Evolutionary conservation across 2,888 invertebrate species (phyloP), one percentile per base, ranked within the genome.

Genomic region (Acleris literana): DNA sequence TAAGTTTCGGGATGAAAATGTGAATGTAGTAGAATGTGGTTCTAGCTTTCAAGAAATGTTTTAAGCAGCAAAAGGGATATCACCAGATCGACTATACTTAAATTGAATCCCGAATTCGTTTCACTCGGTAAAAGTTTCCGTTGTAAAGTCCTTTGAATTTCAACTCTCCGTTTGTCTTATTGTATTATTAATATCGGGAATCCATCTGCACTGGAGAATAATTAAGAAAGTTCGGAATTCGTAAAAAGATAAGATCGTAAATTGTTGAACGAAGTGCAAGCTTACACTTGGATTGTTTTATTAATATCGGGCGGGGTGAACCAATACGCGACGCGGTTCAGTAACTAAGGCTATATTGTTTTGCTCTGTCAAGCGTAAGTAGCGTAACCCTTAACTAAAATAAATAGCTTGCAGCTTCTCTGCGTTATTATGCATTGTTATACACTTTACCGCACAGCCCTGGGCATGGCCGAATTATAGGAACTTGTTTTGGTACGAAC

Each of bases 321-420:
- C 73, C 74, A 68, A 73, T 74, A 71, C 70, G 70, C 75, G 70
- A 70, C 75, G 75, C 46, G 46, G n/a, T 46, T 17, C 46, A 46
- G 6, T 6, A 33, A 33, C 33, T 29, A 9, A 1, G 7, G n/a
- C 2, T 43, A 18, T 85, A 85, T 84, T 84, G 85, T 83, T 84
- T 85, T 83, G 81, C 75, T 75, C 83, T 71, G 59, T 76, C 78
- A 78, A 81, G 80, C 84, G 80, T 81, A 77, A 81, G 1, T 11
- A 81, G 80, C 84, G 80, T 80, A 78, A 81, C 1, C 13, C 44
- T 54, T 33, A n/a, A 22, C 29, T n/a, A 49, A 52, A 39, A 49
- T 43, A 55, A 5, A 52, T 57, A n/a, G 18, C 3, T 22, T 43
- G 22, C 20, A 51, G 51, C 20, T 20, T 59, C 18, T 9, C 39